phyloP scores from a whole-genome alignment of 1,140 invertebrate species.

The Trypoxylus dichotomus region DNA sequence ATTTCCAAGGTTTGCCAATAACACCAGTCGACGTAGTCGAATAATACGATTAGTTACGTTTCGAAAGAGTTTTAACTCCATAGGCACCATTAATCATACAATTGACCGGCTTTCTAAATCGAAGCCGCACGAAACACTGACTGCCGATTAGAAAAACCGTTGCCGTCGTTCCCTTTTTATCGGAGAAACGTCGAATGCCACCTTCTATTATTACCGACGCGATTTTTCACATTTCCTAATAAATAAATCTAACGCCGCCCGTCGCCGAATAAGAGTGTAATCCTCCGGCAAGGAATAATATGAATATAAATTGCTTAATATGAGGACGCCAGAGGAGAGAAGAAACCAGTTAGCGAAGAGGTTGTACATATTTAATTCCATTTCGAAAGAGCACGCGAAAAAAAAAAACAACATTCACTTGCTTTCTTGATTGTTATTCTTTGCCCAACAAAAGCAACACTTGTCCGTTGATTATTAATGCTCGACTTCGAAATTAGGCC shows the following conservation, averaged over 20 bases:
- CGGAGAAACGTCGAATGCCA: neutral
- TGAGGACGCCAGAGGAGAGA: neutral
- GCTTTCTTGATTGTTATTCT: neutral
- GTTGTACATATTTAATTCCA: neutral
- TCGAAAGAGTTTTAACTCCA: neutral
- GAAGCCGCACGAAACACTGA: neutral
- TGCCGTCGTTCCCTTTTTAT: neutral
- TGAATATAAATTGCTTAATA: conserved; percentile 3
- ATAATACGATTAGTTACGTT: neutral
- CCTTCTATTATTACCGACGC: neutral
- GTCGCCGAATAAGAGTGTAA: too few species aligned
- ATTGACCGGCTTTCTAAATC: neutral
- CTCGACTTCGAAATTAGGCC: neutral
- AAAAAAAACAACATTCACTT: neutral
- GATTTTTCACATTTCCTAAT: neutral
- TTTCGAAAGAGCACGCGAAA: neutral
- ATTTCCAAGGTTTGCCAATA: neutral
- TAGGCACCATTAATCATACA: neutral
- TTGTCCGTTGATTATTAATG: neutral
- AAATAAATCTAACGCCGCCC: neutral
- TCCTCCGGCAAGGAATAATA: neutral
- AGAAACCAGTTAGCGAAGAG: neutral
- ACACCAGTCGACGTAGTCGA: neutral
- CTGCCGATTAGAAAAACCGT: neutral
- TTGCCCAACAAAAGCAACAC: neutral